phyloP scores from a whole-genome alignment of 37 sponge, comb jelly and placozoan genomes.

The Chondrosia reniformis region DNA sequence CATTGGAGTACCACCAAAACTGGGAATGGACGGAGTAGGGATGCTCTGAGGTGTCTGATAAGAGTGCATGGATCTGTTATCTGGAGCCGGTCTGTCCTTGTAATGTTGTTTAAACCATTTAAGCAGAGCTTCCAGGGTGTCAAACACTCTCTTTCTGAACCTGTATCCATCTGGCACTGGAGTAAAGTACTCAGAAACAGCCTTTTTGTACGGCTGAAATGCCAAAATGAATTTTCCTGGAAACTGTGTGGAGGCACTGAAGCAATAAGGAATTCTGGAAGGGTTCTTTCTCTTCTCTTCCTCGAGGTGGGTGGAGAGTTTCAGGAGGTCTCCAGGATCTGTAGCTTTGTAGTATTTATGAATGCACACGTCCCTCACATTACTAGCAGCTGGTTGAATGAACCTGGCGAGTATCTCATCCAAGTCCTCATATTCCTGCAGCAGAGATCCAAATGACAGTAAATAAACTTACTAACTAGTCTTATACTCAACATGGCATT shows the following conservation, averaged over 20 bases:
- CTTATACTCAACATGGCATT: not conserved
- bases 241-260: conserved; percentile 75
- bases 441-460: not conserved
- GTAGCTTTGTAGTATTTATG: conserved; percentile 75
- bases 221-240: conserved; percentile 88
- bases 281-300: conserved; percentile 80
- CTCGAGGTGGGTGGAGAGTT: conserved; percentile 56
- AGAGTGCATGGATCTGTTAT: conserved; percentile 17
- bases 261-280: conserved; percentile 88
- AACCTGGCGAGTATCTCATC: conserved; percentile 97
- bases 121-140: conserved; percentile 51
- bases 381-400: conserved; percentile 84
- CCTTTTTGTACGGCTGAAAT: conserved; percentile 81
- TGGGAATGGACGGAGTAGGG: not conserved
- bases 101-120: conserved; percentile 92
- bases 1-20: conserved; percentile 3
- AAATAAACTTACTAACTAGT: not conserved
- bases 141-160: conserved; percentile 62
- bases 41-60: not conserved
- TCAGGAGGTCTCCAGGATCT: conserved; percentile 44
- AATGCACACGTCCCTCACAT: conserved; percentile 64
- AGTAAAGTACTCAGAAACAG: conserved; percentile 68
- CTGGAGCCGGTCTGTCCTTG: conserved; percentile 38
- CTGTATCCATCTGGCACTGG: conserved; percentile 80
- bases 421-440: conserved; percentile 92